These are phyloP conservation scores for Cheiracanthium punctorium DNA, from an alignment of 2,888 invertebrate species.

Conservation along the genomic window DNA sequence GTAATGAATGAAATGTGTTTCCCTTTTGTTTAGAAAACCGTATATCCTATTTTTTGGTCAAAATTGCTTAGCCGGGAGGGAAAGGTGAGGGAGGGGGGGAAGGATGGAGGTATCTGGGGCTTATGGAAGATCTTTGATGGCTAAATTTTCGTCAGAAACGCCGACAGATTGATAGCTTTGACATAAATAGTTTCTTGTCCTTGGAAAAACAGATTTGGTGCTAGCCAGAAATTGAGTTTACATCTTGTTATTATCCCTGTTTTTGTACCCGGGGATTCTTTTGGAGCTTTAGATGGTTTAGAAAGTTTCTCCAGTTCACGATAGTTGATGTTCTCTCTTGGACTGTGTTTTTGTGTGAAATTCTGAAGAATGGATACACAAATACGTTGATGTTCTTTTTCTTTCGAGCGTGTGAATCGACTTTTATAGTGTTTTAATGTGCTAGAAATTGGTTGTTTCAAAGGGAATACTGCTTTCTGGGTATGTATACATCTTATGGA, in stretches of 20 bases:
- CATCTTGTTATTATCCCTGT: not conserved
- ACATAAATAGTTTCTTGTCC: conserved; percentile 28
- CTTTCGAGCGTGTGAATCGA: no score
- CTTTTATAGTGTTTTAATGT: no score
- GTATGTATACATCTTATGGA: no score
- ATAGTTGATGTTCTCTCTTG: not conserved
- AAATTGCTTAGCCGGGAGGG: conserved; percentile 47
- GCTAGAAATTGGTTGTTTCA: no score
- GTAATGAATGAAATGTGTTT: conserved; percentile 33
- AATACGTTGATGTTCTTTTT: no score
- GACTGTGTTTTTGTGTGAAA: not conserved
- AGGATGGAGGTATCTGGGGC: conserved; percentile 16
- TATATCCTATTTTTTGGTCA: conserved; percentile 51
- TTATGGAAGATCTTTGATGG: conserved; percentile 16
- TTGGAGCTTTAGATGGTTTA: not conserved
- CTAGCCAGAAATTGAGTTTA: not conserved
- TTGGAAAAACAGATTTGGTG: not conserved
- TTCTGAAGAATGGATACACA: not conserved
- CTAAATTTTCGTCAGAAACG: conserved; percentile 45
- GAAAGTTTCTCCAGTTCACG: not conserved
- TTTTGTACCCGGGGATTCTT: not conserved
- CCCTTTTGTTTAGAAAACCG: conserved; percentile 37
- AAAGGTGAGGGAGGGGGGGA: conserved; percentile 18
- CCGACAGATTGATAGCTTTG: conserved; percentile 59
- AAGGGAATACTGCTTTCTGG: no score